These are phyloP conservation scores for Poicephalus gulielmi DNA, from an alignment of 2,113 vertebrate genomes.

Conservation along the genomic window DNA sequence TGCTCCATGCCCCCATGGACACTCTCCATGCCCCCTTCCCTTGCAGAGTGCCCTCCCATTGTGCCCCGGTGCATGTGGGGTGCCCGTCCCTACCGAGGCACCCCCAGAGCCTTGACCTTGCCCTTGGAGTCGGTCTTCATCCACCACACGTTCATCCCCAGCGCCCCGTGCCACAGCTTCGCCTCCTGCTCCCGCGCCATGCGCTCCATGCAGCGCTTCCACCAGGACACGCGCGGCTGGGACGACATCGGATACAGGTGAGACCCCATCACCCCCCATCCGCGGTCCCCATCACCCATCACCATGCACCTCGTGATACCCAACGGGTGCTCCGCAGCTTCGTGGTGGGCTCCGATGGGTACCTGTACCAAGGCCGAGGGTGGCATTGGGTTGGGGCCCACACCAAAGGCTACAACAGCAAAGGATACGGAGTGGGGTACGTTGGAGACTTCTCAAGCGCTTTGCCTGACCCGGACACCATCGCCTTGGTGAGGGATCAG, in stretches of 20 bases:
- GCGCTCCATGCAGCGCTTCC: slow-evolving; percentile 88
- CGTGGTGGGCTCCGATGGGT: slow-evolving; percentile 86
- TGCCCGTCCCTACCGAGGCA: slow-evolving; percentile 80
- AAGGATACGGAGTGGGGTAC: slow-evolving; percentile 83
- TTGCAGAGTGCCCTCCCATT: slow-evolving; percentile 83
- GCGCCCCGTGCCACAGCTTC: slow-evolving; percentile 79
- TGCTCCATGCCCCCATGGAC: not conserved
- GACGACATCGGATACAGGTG: slow-evolving; percentile 90
- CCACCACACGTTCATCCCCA: slow-evolving; percentile 84
- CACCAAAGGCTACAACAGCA: slow-evolving; percentile 83
- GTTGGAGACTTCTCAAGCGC: slow-evolving; percentile 80
- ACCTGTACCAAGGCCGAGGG: slow-evolving; percentile 87
- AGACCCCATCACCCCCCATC: not conserved
- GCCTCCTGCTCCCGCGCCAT: slow-evolving; percentile 74
- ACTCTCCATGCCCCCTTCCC: not conserved
- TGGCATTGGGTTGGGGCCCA: slow-evolving; percentile 88
- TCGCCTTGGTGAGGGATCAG: slow-evolving; percentile 75
- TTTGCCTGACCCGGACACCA: slow-evolving; percentile 63
- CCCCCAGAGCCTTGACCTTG: slow-evolving; percentile 65
- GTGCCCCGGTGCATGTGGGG: slow-evolving; percentile 87
- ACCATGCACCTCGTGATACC: not conserved
- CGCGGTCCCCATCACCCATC: not conserved
- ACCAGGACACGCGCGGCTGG: slow-evolving; percentile 82
- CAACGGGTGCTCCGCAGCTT: slow-evolving; percentile 71
- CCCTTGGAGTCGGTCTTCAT: slow-evolving; percentile 83